Conservation (phyloP, 2,797 vertebrate species). For the Chaetodon trifasciatus region DNA sequence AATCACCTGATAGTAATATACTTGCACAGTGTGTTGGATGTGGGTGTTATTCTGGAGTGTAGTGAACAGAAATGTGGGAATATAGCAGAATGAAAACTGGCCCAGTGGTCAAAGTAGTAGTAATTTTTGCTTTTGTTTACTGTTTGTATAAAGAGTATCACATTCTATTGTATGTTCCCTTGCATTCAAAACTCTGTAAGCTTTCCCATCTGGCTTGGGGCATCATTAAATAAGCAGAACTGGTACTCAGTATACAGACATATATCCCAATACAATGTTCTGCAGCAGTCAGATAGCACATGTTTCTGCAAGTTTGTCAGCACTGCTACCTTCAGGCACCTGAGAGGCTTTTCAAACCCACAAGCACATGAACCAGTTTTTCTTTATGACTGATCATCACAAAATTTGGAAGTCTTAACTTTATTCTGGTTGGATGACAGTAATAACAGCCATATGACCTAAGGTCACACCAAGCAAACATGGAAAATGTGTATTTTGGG, state of each 20-base stretch:
- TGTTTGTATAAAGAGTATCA: neutral
- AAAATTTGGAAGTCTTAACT: constrained; percentile 5
- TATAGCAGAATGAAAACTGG: neutral
- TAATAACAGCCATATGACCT: constrained; percentile 7
- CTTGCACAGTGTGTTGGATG: neutral
- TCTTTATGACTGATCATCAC: constrained; percentile 11
- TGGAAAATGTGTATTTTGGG: constrained; percentile 38
- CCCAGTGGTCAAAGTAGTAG: neutral
- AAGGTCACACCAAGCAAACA: constrained; percentile 21
- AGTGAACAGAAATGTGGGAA: neutral
- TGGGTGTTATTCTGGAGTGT: neutral
- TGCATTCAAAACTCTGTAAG: neutral
- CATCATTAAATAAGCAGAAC: neutral
- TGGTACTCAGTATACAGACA: neutral
- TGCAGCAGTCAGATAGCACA: neutral
- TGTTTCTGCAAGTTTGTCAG: neutral
- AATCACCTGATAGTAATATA: constrained; percentile 17
- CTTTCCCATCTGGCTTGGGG: neutral
- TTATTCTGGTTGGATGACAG: constrained; percentile 4
- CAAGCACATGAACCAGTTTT: neutral
- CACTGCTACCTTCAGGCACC: neutral
- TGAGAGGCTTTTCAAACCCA: neutral
- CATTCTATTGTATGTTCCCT: neutral
- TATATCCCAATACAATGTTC: neutral
- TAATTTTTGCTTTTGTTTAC: neutral